Percentiles rank a stretch among this genome's conserved stretches.
Evolutionary conservation across 2,113 vertebrate species (phyloP).

Genomic region (Romanogobio albipinnatus): DNA sequence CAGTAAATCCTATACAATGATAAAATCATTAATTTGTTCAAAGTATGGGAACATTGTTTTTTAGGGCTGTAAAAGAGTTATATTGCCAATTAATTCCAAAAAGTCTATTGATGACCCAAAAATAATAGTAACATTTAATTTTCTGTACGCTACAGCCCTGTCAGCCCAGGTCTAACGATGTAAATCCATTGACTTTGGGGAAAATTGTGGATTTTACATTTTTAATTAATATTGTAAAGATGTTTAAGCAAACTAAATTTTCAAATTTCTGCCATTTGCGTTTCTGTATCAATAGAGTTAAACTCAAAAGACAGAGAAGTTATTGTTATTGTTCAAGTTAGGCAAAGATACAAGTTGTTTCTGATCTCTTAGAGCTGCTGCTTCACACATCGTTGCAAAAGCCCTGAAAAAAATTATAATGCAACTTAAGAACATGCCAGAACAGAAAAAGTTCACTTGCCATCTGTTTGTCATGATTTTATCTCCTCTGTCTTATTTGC

Average conservation of each 20-base stretch:
- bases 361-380: conserved; percentile 53
- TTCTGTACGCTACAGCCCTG: not conserved
- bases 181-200: not conserved
- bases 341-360: conserved; percentile 3
- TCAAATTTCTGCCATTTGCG: not conserved
- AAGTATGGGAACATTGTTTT: not conserved
- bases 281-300: not conserved
- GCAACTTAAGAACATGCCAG: conserved; percentile 74
- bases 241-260: not conserved
- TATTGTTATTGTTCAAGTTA: not conserved
- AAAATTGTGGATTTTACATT: not conserved
- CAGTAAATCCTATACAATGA: too few relatives aligned
- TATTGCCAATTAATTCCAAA: not conserved
- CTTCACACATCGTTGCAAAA: conserved; percentile 60
- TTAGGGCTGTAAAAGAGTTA: not conserved
- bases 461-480: conserved; percentile 85
- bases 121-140: not conserved
- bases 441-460: conserved; percentile 77
- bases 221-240: not conserved
- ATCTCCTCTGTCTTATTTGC: conserved; percentile 80
- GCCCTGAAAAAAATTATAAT: conserved; percentile 66
- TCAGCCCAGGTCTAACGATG: not conserved
- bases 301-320: not conserved
- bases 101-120: not conserved
- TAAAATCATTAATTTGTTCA: not conserved